phyloP scores from a whole-genome alignment of 2,888 invertebrate species.

The Eugnorisma glareosa region DNA sequence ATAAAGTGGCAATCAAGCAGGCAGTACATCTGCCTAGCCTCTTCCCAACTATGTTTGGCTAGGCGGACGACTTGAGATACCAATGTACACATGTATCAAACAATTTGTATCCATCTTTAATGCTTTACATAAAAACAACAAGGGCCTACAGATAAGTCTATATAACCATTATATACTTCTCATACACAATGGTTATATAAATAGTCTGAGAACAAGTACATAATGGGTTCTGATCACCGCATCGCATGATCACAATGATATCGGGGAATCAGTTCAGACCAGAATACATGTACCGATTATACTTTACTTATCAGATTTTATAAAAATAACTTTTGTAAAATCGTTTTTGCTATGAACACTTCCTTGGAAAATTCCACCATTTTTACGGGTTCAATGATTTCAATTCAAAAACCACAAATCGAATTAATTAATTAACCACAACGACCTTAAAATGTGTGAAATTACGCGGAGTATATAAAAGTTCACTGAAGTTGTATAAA shows the following conservation, averaged over 20 bases:
- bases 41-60: neutral
- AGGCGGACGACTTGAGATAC: too few species aligned
- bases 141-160: constrained; percentile 7
- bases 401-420: neutral
- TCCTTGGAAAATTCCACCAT: constrained; percentile 2
- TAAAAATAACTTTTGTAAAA: constrained; percentile 36
- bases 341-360: constrained; percentile 3
- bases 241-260: constrained; percentile 61
- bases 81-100: neutral
- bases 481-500: constrained; percentile 10
- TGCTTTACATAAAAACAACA: constrained; percentile 27
- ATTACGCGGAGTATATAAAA: neutral
- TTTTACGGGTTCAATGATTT: neutral
- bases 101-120: neutral
- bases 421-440: constrained; percentile 28
- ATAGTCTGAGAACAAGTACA: constrained; percentile 56
- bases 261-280: constrained; percentile 38
- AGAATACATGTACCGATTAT: constrained; percentile 20
- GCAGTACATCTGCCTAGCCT: neutral
- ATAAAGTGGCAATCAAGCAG: neutral
- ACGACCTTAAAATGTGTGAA: constrained; percentile 15
- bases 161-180: constrained; percentile 8
- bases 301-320: constrained; percentile 45
- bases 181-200: constrained; percentile 48
- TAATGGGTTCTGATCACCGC: constrained; percentile 45